A percentile compares a stretch with the other conserved stretches of the same genome.
Conservation (phyloP, 2,888 invertebrate species). For the Cybosia mesomella region DNA sequence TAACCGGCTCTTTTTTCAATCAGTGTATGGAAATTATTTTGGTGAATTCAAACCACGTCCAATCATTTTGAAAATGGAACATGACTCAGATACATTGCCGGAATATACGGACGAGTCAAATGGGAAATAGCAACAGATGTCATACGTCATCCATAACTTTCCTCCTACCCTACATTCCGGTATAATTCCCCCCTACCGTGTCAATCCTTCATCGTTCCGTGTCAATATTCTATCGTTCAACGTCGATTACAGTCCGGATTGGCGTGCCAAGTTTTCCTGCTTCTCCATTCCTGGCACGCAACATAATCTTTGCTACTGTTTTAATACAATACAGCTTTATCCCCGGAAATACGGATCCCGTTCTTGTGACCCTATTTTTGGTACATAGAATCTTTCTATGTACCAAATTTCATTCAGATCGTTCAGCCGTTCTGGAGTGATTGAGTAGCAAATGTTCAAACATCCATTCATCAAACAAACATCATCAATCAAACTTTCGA, state of each 20-base stretch:
- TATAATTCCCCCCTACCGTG: conserved; percentile 7
- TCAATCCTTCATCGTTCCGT: conserved; percentile 16
- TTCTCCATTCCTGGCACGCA: background rate
- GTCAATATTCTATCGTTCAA: conserved; percentile 15
- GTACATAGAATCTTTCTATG: too few relatives aligned
- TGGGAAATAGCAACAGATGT: conserved; percentile 6
- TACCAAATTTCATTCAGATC: too few relatives aligned
- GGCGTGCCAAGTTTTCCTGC: conserved; percentile 9
- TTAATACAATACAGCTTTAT: too few relatives aligned
- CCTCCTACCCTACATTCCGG: background rate
- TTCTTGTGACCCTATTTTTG: too few relatives aligned
- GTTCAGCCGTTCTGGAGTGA: too few relatives aligned
- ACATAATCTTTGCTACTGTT: background rate
- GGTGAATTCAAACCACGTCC: background rate
- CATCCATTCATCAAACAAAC: too few relatives aligned
- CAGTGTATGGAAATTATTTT: too few relatives aligned
- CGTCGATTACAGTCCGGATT: conserved; percentile 10
- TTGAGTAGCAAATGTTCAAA: too few relatives aligned
- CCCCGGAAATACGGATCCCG: too few relatives aligned
- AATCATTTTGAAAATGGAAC: too few relatives aligned
- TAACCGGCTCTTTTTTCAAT: too few relatives aligned
- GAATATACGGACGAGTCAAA: background rate
- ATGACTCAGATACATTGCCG: background rate
- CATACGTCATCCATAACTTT: conserved; percentile 8
- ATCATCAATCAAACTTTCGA: too few relatives aligned